A percentile compares a stretch with the other conserved stretches of the same genome.
phyloP scores from a whole-genome alignment of 2,888 invertebrate species.

The Podotricha telesiphe region DNA sequence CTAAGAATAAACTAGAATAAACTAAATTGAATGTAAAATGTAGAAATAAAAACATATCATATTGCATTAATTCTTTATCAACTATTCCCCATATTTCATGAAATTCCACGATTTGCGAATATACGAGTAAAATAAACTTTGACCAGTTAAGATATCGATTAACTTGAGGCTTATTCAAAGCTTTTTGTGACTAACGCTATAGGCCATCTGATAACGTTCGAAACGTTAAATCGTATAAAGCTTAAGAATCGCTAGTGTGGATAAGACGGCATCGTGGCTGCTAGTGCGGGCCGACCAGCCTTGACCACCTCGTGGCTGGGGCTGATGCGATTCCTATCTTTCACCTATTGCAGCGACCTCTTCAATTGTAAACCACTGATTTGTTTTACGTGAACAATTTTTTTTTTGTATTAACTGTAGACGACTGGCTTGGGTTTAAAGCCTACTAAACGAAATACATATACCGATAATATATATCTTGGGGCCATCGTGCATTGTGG shows the following conservation, averaged over 20 bases:
- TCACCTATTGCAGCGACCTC: slow-evolving; percentile 44
- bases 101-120: background rate
- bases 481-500: no score
- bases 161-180: slow-evolving; percentile 62
- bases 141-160: slow-evolving; percentile 62
- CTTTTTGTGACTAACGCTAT: slow-evolving; percentile 62
- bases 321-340: slow-evolving; percentile 60
- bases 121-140: background rate
- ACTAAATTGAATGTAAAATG: no score
- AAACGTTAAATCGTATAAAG: slow-evolving; percentile 77
- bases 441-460: background rate
- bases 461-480: no score
- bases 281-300: slow-evolving; percentile 53
- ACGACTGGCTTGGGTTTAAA: background rate
- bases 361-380: slow-evolving; percentile 33
- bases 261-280: slow-evolving; percentile 52
- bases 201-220: slow-evolving; percentile 75
- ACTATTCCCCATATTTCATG: background rate
- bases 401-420: background rate
- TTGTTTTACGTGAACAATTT: background rate
- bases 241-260: slow-evolving; percentile 65
- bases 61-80: no score
- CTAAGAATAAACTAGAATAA: no score
- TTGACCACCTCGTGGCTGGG: slow-evolving; percentile 59
- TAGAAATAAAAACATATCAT: no score